Conservation (phyloP, 2,797 vertebrate species). For the Paramormyrops hopkinsi region DNA sequence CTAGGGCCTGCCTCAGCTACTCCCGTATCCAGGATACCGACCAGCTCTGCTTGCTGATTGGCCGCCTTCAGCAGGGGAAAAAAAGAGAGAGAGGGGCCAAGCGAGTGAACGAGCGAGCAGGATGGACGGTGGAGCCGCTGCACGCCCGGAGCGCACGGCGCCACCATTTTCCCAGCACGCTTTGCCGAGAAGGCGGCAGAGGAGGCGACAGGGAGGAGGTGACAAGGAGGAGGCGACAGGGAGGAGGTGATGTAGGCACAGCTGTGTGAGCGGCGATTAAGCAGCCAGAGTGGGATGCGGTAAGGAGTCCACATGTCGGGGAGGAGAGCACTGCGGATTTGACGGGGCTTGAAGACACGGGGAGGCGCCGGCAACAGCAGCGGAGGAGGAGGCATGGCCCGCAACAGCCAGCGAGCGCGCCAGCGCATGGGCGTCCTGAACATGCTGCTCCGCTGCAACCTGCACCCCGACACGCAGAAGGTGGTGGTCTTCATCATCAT, state of each 20-base stretch:
- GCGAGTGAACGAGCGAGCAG: slow-evolving; percentile 18
- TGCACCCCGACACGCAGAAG: slow-evolving; percentile 86
- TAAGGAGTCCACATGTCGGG: neutral
- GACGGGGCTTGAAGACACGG: neutral
- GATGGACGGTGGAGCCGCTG: slow-evolving; percentile 19
- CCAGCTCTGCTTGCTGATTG: slow-evolving; percentile 54
- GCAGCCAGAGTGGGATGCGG: neutral
- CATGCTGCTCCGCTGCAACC: slow-evolving; percentile 84
- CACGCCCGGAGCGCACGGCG: slow-evolving; percentile 1
- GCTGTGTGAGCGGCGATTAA: neutral
- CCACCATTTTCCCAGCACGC: slow-evolving; percentile 14
- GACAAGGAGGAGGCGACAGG: neutral
- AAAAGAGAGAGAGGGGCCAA: slow-evolving; percentile 37
- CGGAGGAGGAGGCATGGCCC: slow-evolving; percentile 65
- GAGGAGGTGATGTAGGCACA: neutral
- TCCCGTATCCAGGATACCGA: slow-evolving; percentile 65
- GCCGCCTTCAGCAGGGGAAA: slow-evolving; percentile 35
- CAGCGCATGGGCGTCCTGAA: slow-evolving; percentile 66
- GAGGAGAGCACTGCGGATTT: neutral
- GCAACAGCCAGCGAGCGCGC: slow-evolving; percentile 61
- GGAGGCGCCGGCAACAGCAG: slow-evolving; percentile 3
- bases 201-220: neutral
- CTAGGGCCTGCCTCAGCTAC: slow-evolving; percentile 55
- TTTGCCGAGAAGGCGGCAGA: neutral
- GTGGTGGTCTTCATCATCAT: slow-evolving; percentile 91